A percentile compares a stretch with the other conserved stretches of the same genome.
Conservation (phyloP, 2,113 vertebrate genomes). For the Thinocorus orbignyianus region DNA sequence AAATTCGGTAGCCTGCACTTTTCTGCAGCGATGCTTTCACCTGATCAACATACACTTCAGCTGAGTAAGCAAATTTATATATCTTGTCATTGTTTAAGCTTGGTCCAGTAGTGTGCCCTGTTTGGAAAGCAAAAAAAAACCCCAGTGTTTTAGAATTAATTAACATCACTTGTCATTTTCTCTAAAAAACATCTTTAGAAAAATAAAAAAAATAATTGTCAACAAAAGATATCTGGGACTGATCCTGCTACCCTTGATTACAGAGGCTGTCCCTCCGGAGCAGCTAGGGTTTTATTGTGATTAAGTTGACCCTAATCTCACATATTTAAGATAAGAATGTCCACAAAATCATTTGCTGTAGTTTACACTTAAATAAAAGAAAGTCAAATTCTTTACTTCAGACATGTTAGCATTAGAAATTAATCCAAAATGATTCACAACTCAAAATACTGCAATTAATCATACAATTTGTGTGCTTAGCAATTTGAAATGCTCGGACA, state of each 20-base stretch:
- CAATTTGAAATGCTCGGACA: neutral
- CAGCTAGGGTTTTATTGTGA: neutral
- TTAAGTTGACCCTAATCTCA: neutral
- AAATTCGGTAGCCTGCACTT: constrained; percentile 84
- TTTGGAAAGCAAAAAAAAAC: constrained; percentile 15
- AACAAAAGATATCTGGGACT: neutral
- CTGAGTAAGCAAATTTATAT: constrained; percentile 88
- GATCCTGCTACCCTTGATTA: neutral
- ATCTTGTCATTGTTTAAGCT: constrained; percentile 88
- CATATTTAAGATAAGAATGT: neutral
- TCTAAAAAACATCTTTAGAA: neutral
- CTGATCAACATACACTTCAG: constrained; percentile 85
- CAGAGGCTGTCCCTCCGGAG: neutral
- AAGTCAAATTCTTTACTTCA: neutral
- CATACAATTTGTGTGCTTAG: neutral
- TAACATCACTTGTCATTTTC: neutral
- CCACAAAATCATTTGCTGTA: neutral
- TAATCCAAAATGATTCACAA: neutral
- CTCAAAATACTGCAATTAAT: neutral
- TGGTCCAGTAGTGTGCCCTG: constrained; percentile 87
- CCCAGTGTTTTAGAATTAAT: neutral
- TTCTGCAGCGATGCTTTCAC: constrained; percentile 75
- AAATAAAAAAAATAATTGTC: neutral
- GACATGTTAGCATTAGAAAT: neutral
- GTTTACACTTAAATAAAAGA: neutral